Evolutionary conservation across 2,888 invertebrate species (phyloP), one percentile per base, ranked within the genome.

Genomic region (Harpalus rufipes): DNA sequence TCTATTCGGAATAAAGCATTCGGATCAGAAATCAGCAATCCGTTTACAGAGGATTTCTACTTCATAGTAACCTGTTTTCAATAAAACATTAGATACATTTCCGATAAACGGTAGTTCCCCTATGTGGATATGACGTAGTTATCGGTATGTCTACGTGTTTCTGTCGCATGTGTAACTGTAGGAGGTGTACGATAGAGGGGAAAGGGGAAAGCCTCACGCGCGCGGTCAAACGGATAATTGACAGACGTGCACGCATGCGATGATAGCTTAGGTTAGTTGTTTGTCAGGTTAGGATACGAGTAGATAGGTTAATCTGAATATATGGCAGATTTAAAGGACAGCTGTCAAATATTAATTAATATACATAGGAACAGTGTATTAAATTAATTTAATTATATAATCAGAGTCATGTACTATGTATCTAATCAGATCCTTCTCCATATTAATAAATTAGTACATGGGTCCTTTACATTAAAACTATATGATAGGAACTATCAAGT

Each of bases 81-180:
- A 74, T 74, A 74, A 74, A 44, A 74, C 72, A 74, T 74, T 74
- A 74, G 72, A 74, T 74, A 74, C 72, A 74, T 74, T 74, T 74
- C 72, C 72, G 72, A 74, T 74, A 74, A 74, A 74, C 72, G 72
- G 72, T 74, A 74, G 72, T 74, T 74, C 72, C 72, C 72, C 41
- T 74, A 68, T 68, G 72, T 74, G 10, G 72, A 51, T 51, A 12
- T 51, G 44, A 51, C 44, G 44, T 51, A 12, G 44, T 1, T 12
- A 51, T 12, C 12, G 44, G 44, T 32, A 32, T 32, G 32, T 6
- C 32, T 32, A 32, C 32, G 32, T 32, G 32, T 32, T 32, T 32
- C 32, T 32, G 32, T 32, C 32, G 32, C 32, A 32, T 32, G 32
- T 5, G 32, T 32, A 32, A 32, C 32, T 32, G 32, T 6, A 7